These are phyloP conservation scores for Paedocypris micromegethes DNA, from an alignment of 2,797 vertebrate species.

Conservation along the genomic window DNA sequence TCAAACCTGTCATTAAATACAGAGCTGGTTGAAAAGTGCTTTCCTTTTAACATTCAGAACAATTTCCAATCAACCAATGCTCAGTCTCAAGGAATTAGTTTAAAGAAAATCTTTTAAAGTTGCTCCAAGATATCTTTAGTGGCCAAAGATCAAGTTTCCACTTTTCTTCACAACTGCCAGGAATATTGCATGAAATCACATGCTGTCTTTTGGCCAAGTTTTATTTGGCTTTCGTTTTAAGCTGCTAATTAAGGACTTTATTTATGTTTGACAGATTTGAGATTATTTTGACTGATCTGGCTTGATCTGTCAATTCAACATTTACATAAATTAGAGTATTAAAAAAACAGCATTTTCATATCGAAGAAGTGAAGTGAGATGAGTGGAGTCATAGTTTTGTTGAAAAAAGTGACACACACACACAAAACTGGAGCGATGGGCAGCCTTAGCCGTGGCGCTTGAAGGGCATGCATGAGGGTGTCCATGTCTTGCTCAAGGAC, in stretches of 20 bases:
- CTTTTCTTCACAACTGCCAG: conserved; percentile 19
- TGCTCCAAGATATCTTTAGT: conserved; percentile 19
- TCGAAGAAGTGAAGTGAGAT: too few relatives aligned
- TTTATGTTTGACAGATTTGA: conserved; percentile 24
- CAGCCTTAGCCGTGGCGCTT: too few relatives aligned
- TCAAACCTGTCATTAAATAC: too few relatives aligned
- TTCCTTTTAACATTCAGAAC: too few relatives aligned
- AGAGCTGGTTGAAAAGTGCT: too few relatives aligned
- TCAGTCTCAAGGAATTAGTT: not conserved
- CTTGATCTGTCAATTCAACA: conserved; percentile 12
- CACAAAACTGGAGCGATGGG: too few relatives aligned
- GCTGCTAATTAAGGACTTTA: conserved; percentile 23
- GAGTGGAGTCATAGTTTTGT: too few relatives aligned
- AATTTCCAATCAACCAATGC: too few relatives aligned
- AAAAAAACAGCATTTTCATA: not conserved
- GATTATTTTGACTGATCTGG: conserved; percentile 26
- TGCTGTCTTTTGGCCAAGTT: conserved; percentile 17
- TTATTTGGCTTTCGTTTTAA: conserved; percentile 22
- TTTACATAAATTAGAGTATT: conserved; percentile 20
- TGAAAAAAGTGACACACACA: too few relatives aligned
- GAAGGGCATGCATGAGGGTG: too few relatives aligned
- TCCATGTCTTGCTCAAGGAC: too few relatives aligned
- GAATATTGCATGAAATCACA: conserved; percentile 5
- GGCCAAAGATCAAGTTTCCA: conserved; percentile 4
- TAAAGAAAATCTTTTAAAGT: conserved; percentile 5